Evolutionary conservation across 2,888 invertebrate species (phyloP).

Genomic region (Acholoe squamosa): DNA sequence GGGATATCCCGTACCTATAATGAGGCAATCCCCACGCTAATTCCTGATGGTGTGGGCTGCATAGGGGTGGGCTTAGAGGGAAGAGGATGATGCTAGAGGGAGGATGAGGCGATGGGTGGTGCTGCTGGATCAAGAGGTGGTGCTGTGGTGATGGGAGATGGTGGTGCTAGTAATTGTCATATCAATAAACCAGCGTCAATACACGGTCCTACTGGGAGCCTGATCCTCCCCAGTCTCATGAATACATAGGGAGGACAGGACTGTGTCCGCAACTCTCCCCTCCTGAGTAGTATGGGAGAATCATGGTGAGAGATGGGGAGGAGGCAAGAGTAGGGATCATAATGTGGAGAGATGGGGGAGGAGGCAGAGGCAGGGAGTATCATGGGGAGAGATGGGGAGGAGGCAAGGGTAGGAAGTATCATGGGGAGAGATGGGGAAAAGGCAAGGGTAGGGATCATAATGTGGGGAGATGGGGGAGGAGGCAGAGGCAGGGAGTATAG

Average conservation of each 20-base stretch:
- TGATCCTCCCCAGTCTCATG: not conserved
- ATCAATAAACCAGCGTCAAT: slow-evolving; percentile 15
- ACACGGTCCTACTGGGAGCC: not conserved
- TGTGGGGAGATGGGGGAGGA: not conserved
- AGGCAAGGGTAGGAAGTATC: too few relatives aligned
- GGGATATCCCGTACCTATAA: too few relatives aligned
- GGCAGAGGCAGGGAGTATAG: too few relatives aligned
- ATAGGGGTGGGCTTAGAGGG: too few relatives aligned
- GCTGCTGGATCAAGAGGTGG: not conserved
- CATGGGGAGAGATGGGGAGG: not conserved
- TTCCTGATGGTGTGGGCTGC: too few relatives aligned
- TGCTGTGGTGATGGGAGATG: not conserved
- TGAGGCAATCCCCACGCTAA: too few relatives aligned
- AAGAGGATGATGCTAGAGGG: too few relatives aligned
- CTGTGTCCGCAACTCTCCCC: not conserved
- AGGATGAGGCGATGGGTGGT: too few relatives aligned
- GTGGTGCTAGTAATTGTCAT: slow-evolving; percentile 10
- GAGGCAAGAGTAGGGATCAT: too few relatives aligned
- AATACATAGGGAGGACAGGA: not conserved
- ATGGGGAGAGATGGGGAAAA: too few relatives aligned
- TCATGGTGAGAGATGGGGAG: not conserved
- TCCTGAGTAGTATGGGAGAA: not conserved
- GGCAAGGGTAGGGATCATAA: not conserved
- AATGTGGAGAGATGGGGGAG: too few relatives aligned
- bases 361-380: too few relatives aligned